phyloP scores from a whole-genome alignment of 1,140 invertebrate genomes.

The Dufourea novaeangliae region DNA sequence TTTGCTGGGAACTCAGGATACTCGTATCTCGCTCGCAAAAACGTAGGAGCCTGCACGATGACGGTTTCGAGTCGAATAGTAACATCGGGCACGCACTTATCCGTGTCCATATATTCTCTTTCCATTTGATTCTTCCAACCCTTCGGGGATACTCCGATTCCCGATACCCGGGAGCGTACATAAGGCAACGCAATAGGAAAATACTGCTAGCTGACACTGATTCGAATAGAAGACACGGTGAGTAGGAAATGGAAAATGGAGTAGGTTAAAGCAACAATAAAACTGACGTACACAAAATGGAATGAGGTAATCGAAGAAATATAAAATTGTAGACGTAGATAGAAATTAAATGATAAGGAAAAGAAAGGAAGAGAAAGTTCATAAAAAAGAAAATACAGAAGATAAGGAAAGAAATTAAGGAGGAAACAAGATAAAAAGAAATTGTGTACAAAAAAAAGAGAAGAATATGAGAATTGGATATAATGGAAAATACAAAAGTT shows the following conservation, averaged over 20 bases:
- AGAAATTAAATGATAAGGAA: no score
- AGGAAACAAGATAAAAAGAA: neutral
- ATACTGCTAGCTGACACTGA: neutral
- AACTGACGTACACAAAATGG: neutral
- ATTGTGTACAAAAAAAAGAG: neutral
- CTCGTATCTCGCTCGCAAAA: neutral
- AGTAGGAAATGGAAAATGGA: neutral
- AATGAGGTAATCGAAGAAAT: neutral
- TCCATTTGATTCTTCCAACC: constrained; percentile 31
- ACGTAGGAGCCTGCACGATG: constrained; percentile 10
- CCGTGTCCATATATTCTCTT: constrained; percentile 52
- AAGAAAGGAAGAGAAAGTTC: no score
- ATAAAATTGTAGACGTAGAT: no score
- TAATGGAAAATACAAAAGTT: no score
- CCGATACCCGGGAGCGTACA: neutral
- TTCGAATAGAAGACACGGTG: neutral
- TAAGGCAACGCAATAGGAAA: constrained; percentile 24
- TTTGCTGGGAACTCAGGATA: constrained; percentile 14
- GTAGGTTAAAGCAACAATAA: neutral
- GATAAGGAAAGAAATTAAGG: neutral
- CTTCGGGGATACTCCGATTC: constrained; percentile 45
- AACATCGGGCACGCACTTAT: constrained; percentile 48
- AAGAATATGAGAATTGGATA: no score
- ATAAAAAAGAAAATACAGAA: neutral
- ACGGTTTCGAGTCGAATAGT: constrained; percentile 31